Percentiles rank a stretch among this genome's conserved stretches.
Conservation (phyloP, 2,888 invertebrate species). For the Mechanitis messenoides region DNA sequence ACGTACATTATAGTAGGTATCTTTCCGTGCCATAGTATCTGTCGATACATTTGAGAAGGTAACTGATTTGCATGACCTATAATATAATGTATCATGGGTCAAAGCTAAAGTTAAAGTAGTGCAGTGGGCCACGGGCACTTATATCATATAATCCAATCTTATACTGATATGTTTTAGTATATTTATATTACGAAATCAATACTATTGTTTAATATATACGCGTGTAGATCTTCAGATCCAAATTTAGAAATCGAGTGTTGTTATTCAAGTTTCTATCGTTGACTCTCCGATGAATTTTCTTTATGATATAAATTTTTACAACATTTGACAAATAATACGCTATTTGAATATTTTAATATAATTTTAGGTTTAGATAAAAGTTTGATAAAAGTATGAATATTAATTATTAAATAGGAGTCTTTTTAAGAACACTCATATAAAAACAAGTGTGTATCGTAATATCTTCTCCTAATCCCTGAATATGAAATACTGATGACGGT, state of each 20-base stretch:
- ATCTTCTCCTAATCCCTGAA: too few species aligned
- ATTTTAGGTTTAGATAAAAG: too few species aligned
- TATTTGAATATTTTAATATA: too few species aligned
- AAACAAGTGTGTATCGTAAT: too few species aligned
- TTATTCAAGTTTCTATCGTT: too few species aligned
- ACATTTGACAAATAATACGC: too few species aligned
- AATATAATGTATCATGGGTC: conserved; percentile 27
- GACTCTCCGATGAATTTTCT: too few species aligned
- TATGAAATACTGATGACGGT: conserved; percentile 1
- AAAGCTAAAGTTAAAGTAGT: conserved; percentile 23
- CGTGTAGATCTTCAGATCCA: too few species aligned
- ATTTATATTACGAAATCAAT: not conserved
- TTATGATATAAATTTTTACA: too few species aligned
- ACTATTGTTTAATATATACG: not conserved
- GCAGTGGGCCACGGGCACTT: conserved; percentile 31
- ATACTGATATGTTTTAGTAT: not conserved
- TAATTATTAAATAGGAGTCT: not conserved
- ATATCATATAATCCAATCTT: conserved; percentile 12
- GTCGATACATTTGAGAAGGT: conserved; percentile 12
- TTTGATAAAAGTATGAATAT: too few species aligned
- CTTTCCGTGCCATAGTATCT: not conserved
- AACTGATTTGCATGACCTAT: conserved; percentile 24
- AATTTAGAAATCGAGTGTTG: not conserved
- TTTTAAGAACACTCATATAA: not conserved
- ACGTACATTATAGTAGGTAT: too few species aligned